Evolutionary conservation across 2,797 vertebrate species (phyloP), one percentile per base, ranked within the genome.

Genomic region (Sebastes oblongus): DNA sequence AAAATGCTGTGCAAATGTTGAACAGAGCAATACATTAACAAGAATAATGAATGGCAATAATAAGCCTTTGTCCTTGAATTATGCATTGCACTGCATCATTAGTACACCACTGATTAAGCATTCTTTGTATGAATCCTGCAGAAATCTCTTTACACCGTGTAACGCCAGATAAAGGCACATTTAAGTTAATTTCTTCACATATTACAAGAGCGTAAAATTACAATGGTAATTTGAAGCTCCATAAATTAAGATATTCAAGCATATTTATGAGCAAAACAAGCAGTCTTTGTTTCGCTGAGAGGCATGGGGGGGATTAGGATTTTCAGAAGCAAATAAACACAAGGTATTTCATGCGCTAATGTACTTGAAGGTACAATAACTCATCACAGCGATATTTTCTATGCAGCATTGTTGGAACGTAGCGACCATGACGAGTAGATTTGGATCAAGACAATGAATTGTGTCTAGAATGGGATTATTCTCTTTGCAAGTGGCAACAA

Each of bases 41-140:
- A 39, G 75, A 88, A 91, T 84, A 91, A 91, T 86, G 85, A 88
- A 88, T 85, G 9, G 25, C 77, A 90, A 91, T 87, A 87, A 81
- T 70, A 80, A 81, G 79, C 30, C 62, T 81, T 89, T 90, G 79
- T 88, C 84, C 80, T 88, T 88, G 87, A 89, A 91, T 91, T 87
- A 90, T 88, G 75, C 76, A 89, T 81, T 72, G 80, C 64, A 64
- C 58, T 78, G 75, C 72, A 81, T 87, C 75, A 86, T 91, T 88
- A n/a, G n/a, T 54, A 54, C n/a, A 84, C 81, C 58, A 82, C 54
- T 78, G 75, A 88, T 72, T 36, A 66, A 62, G 69, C 64, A 42
- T 82, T 84, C 66, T 82, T 74, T 73, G 20, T 39, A 69, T 25
- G 30, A 80, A 85, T 81, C 27, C 73, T 72, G 70, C 60, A 64